Conservation (phyloP, 1,140 invertebrate species). For the Rhynchophorus ferrugineus region DNA sequence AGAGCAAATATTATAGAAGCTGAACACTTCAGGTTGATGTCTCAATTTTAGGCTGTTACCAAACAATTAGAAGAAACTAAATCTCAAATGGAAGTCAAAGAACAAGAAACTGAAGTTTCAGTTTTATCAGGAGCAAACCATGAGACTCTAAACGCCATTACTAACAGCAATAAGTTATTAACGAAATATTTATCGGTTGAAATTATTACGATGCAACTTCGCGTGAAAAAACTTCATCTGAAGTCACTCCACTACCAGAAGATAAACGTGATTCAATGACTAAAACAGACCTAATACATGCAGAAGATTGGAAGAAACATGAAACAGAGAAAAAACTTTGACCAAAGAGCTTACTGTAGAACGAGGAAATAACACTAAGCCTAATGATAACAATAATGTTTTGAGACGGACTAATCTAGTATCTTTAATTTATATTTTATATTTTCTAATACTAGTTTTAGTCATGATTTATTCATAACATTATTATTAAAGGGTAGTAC, state of each 20-base stretch:
- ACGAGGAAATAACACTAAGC: slow-evolving; percentile 57
- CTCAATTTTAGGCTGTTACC: slow-evolving; percentile 62
- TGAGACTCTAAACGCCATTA: slow-evolving; percentile 83
- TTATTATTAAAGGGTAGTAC: too few species aligned
- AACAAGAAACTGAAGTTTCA: slow-evolving; percentile 58
- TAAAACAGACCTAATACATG: slow-evolving; percentile 78
- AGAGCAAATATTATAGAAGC: slow-evolving; percentile 77
- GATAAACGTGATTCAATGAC: slow-evolving; percentile 61
- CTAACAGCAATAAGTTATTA: slow-evolving; percentile 92
- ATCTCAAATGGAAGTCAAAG: slow-evolving; percentile 53
- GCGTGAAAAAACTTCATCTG: slow-evolving; percentile 59
- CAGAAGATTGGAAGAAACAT: slow-evolving; percentile 85
- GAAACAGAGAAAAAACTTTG: slow-evolving; percentile 69
- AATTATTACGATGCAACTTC: slow-evolving; percentile 55
- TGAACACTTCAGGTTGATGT: slow-evolving; percentile 69
- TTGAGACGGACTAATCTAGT: slow-evolving; percentile 63
- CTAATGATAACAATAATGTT: slow-evolving; percentile 55
- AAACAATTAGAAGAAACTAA: slow-evolving; percentile 71
- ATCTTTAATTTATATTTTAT: too few species aligned
- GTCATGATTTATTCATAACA: too few species aligned
- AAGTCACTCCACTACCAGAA: slow-evolving; percentile 68
- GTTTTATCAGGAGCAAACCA: slow-evolving; percentile 70
- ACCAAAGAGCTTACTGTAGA: slow-evolving; percentile 68
- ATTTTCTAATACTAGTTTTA: too few species aligned
- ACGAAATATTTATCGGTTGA: slow-evolving; percentile 63